Evolutionary conservation across 2,113 vertebrate species (phyloP).

Genomic region (Vulpes ferrilata): DNA sequence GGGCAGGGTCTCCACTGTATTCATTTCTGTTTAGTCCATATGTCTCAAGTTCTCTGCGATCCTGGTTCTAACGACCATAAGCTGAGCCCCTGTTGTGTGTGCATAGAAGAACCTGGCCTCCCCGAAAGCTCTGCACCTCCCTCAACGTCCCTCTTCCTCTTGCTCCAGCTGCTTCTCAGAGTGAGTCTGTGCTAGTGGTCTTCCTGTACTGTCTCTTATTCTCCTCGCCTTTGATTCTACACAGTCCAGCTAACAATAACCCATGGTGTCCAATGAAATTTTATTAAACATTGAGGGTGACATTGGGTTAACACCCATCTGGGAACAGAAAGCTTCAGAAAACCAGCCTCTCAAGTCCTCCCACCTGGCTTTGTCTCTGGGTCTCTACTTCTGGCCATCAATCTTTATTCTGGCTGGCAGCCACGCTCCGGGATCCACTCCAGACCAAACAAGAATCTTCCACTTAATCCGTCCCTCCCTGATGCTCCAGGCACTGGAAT

Average conservation of each 20-base stretch:
- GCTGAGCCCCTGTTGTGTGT: too few relatives aligned
- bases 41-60: background rate
- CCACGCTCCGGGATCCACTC: accelerated
- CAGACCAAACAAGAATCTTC: background rate
- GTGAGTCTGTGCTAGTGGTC: background rate
- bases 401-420: background rate
- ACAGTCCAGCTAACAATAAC: background rate
- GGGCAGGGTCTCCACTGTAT: too few relatives aligned
- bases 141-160: background rate
- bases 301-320: background rate
- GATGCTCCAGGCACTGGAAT: too few relatives aligned
- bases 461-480: background rate
- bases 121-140: background rate
- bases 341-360: background rate
- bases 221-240: background rate
- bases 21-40: background rate
- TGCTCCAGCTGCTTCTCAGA: background rate
- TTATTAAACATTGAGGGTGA: background rate
- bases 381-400: background rate
- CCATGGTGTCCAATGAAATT: background rate
- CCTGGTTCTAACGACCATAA: background rate
- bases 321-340: background rate
- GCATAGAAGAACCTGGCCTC: background rate
- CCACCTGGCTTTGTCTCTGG: accelerated
- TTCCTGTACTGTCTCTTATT: background rate